A percentile compares a stretch with the other conserved stretches of the same genome.
These are phyloP conservation scores for Dasyprocta punctata DNA, from an alignment of 2,113 vertebrate genomes.

Conservation along the genomic window DNA sequence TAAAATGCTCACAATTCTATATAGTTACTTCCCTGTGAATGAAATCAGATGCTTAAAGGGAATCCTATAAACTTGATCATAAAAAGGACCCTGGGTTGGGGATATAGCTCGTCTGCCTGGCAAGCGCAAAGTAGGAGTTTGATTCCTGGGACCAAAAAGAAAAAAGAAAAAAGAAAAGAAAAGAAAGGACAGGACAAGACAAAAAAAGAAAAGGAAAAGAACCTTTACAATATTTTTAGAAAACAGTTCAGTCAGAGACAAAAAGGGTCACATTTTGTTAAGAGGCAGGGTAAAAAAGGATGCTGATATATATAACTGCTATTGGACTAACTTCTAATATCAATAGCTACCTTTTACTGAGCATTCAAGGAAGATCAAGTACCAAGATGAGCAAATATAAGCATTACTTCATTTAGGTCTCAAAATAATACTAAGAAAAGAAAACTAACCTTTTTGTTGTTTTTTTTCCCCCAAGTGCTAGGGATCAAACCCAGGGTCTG, in stretches of 20 bases:
- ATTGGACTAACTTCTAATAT: neutral
- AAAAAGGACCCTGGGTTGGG: neutral
- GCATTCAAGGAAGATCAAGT: neutral
- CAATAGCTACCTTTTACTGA: neutral
- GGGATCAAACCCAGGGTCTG: neutral
- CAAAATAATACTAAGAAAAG: neutral
- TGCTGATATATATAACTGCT: neutral
- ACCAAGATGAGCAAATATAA: neutral
- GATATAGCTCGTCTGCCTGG: too few species aligned
- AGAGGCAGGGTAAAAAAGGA: neutral
- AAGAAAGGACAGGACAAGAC: too few species aligned
- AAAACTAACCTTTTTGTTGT: neutral
- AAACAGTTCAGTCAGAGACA: neutral
- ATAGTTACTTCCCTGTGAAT: slow-evolving; percentile 18
- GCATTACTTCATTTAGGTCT: neutral
- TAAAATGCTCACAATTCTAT: neutral
- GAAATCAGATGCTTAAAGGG: neutral
- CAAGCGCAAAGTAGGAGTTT: too few species aligned
- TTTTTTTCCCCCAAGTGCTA: neutral
- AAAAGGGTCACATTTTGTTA: neutral
- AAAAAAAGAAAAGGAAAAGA: too few species aligned
- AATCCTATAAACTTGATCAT: neutral
- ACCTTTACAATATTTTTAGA: neutral
- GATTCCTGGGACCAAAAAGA: too few species aligned
- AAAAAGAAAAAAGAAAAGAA: too few species aligned